Conservation (phyloP, 2,888 invertebrate species). For the Torymus tubicola region DNA sequence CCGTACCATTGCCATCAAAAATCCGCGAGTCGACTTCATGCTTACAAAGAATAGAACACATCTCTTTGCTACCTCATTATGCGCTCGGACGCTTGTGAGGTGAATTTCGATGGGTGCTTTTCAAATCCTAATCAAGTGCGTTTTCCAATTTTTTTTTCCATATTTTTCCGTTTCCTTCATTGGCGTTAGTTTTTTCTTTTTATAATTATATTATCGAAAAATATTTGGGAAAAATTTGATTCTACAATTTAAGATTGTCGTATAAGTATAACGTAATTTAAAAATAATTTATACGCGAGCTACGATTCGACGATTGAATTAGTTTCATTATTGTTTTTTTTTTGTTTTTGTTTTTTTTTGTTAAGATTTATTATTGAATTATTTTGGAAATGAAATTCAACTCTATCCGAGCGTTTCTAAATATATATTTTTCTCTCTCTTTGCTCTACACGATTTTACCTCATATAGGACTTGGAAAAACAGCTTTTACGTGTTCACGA, state of each 20-base stretch:
- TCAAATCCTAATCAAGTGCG: constrained; percentile 23
- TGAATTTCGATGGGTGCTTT: constrained; percentile 35
- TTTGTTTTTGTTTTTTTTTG: constrained; percentile 25
- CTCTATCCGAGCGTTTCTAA: constrained; percentile 50
- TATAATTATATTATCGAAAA: constrained; percentile 52
- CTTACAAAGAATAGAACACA: constrained; percentile 51
- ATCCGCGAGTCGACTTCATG: constrained; percentile 18
- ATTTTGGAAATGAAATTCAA: constrained; percentile 54
- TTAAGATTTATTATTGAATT: not conserved
- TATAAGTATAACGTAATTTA: constrained; percentile 35
- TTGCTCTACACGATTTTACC: constrained; percentile 45
- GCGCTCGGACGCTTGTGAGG: constrained; percentile 39
- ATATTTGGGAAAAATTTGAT: constrained; percentile 48
- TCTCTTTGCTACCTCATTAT: constrained; percentile 32
- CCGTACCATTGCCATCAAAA: constrained; percentile 5
- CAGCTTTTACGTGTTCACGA: constrained; percentile 3
- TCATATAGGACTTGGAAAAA: constrained; percentile 43
- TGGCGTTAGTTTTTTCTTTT: constrained; percentile 3
- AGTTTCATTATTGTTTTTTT: constrained; percentile 17
- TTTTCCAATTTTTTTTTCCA: constrained; percentile 16
- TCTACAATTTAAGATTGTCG: constrained; percentile 53
- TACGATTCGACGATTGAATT: constrained; percentile 33
- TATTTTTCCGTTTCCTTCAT: constrained; percentile 5
- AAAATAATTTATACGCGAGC: constrained; percentile 40
- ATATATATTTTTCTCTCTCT: constrained; percentile 53